A percentile compares a stretch with the other conserved stretches of the same genome.
Conservation (phyloP, 2,888 invertebrate genomes). For the Patella depressa region DNA sequence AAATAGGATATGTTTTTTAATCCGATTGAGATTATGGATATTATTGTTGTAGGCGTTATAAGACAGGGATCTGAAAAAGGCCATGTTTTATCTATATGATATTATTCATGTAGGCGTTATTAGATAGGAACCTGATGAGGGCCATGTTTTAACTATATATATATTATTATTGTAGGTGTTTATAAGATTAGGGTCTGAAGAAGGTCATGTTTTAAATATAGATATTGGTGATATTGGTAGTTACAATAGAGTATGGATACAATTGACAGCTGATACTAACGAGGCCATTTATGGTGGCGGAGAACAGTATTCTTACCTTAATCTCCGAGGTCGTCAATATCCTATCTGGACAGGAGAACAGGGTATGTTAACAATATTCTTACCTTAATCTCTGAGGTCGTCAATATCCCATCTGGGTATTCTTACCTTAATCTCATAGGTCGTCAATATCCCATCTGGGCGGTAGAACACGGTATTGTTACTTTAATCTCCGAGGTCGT, state of each 20-base stretch:
- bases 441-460: conserved; percentile 61
- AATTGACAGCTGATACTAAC: conserved; percentile 44
- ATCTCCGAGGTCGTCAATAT: conserved; percentile 54
- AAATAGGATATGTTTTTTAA: too few relatives aligned
- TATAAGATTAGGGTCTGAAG: background rate
- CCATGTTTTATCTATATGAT: too few relatives aligned
- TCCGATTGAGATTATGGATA: too few relatives aligned
- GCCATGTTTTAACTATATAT: too few relatives aligned
- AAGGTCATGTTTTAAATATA: conserved; percentile 43
- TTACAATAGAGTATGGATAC: conserved; percentile 54
- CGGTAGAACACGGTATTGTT: conserved; percentile 65
- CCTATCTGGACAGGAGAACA: conserved; percentile 67
- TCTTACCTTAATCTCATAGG: conserved; percentile 60
- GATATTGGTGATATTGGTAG: conserved; percentile 28
- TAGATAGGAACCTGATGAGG: too few relatives aligned
- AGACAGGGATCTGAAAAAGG: too few relatives aligned
- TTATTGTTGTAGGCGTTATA: background rate
- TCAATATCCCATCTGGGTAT: conserved; percentile 62
- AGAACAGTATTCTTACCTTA: conserved; percentile 63
- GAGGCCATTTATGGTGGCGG: conserved; percentile 64
- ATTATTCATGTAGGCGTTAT: background rate
- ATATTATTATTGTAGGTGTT: background rate
- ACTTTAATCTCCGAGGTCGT: conserved; percentile 56
- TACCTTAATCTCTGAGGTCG: conserved; percentile 58
- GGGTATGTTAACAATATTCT: conserved; percentile 60